A percentile compares a stretch with the other conserved stretches of the same genome.
Evolutionary conservation across 2,797 vertebrate genomes (phyloP).

Genomic region (Furcifer pardalis): DNA sequence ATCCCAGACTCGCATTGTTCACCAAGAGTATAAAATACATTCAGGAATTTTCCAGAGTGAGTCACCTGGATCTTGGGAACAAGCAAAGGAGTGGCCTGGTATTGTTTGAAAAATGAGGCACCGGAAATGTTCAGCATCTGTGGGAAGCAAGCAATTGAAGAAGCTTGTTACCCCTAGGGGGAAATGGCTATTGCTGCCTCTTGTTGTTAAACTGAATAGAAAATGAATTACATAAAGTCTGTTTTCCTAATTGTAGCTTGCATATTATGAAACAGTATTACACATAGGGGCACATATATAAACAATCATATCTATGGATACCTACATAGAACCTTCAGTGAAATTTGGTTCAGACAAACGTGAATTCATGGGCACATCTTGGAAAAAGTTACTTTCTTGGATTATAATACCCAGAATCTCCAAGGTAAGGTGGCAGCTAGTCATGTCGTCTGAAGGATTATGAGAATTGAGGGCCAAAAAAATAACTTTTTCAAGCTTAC

Average conservation of each 20-base stretch:
- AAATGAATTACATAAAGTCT: not conserved
- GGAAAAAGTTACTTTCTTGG: too few species aligned
- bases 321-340: not conserved
- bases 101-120: not conserved
- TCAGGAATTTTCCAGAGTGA: constrained; percentile 3
- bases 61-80: not conserved
- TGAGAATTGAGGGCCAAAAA: too few species aligned
- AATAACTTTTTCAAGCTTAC: too few species aligned
- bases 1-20: not conserved
- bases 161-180: not conserved
- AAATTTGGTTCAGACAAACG: not conserved
- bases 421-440: too few species aligned
- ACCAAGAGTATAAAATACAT: not conserved
- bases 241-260: not conserved
- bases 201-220: not conserved
- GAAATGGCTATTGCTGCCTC: not conserved
- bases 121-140: not conserved
- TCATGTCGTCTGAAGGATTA: too few species aligned
- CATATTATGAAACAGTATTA: not conserved
- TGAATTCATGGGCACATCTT: not conserved
- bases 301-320: too few species aligned
- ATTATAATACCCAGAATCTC: too few species aligned
- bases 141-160: not conserved
- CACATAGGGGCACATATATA: not conserved
- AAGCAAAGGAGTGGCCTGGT: not conserved